phyloP scores from a whole-genome alignment of 1,140 invertebrate genomes.

The Proales similis region DNA sequence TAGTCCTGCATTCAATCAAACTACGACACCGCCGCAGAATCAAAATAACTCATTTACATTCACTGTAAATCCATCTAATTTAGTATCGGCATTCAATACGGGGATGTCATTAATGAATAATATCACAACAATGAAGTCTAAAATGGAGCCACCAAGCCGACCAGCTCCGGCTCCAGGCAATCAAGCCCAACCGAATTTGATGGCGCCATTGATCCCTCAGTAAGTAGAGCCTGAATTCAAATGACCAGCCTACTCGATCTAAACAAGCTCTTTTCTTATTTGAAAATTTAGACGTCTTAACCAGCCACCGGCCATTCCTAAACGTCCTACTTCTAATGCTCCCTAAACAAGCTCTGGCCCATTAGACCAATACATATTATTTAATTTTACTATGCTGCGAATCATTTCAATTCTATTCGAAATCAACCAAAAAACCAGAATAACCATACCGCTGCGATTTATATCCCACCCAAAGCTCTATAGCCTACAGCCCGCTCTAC shows the following conservation, averaged over 20 bases:
- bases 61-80: slow-evolving; percentile 28
- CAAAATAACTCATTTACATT: slow-evolving; percentile 31
- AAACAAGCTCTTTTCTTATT: not conserved
- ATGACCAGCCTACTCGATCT: not conserved
- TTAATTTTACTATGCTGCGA: no score
- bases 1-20: not conserved
- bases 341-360: no score
- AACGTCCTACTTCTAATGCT: slow-evolving; percentile 25
- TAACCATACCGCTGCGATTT: no score
- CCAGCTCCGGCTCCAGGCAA: slow-evolving; percentile 21
- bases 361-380: no score
- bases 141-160: slow-evolving; percentile 22
- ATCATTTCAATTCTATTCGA: no score
- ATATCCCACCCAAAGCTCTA: no score
- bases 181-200: slow-evolving; percentile 1
- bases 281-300: slow-evolving; percentile 3
- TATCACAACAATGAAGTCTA: slow-evolving; percentile 24
- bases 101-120: slow-evolving; percentile 33
- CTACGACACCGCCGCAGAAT: slow-evolving; percentile 25
- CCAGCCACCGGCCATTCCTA: slow-evolving; percentile 28
- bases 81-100: slow-evolving; percentile 32
- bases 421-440: no score
- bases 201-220: slow-evolving; percentile 29
- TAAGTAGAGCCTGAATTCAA: not conserved
- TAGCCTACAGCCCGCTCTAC: no score